A percentile compares a stretch with the other conserved stretches of the same genome.
phyloP scores from a whole-genome alignment of 2,888 invertebrate genomes.

The Prenolepis imparis region DNA sequence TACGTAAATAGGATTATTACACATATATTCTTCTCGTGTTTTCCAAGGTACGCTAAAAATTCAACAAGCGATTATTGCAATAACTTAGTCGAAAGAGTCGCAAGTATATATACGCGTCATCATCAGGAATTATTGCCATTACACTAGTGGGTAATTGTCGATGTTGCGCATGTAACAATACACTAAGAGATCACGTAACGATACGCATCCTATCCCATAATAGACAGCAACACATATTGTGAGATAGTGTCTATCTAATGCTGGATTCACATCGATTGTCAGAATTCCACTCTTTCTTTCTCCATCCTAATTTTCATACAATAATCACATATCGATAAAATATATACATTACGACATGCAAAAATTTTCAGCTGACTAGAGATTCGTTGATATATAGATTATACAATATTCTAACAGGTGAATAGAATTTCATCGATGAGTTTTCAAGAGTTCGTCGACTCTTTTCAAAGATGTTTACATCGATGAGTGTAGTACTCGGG shows the following conservation, averaged over 20 bases:
- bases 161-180: constrained; percentile 67
- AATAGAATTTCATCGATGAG: background rate
- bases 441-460: background rate
- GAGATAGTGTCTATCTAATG: constrained; percentile 16
- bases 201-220: constrained; percentile 65
- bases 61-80: constrained; percentile 37
- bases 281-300: constrained; percentile 1
- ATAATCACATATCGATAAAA: background rate
- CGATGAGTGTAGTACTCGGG: background rate
- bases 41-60: constrained; percentile 32
- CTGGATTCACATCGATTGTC: constrained; percentile 7
- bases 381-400: background rate
- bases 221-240: constrained; percentile 54
- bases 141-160: constrained; percentile 65
- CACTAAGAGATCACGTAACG: constrained; percentile 64
- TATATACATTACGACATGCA: background rate
- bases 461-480: background rate
- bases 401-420: background rate
- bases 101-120: constrained; percentile 40
- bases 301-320: background rate
- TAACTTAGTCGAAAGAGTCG: constrained; percentile 16
- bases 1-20: constrained; percentile 41
- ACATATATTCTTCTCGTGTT: constrained; percentile 1
- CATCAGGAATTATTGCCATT: constrained; percentile 55
- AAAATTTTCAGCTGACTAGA: background rate